phyloP scores from a whole-genome alignment of 2,888 invertebrate genomes.

The Andrena bucephala region DNA sequence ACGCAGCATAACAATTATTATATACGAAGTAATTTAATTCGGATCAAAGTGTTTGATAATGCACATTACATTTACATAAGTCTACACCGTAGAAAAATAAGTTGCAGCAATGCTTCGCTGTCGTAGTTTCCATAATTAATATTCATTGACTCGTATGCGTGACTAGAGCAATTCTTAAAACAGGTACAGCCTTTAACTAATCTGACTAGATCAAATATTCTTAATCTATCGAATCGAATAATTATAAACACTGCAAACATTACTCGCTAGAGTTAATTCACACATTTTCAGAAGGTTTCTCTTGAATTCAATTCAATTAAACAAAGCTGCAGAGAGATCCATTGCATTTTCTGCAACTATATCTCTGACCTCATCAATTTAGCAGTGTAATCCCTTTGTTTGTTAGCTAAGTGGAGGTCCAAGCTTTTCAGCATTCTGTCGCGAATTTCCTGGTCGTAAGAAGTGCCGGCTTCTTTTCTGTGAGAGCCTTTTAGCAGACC shows the following conservation, averaged over 20 bases:
- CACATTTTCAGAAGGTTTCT: background rate
- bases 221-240: background rate
- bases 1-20: background rate
- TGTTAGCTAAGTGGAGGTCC: constrained; percentile 81
- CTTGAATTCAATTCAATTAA: background rate
- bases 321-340: background rate
- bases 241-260: background rate
- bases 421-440: constrained; percentile 79
- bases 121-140: constrained; percentile 1
- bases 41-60: background rate
- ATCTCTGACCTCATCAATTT: constrained; percentile 77
- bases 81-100: constrained; percentile 55
- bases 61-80: background rate
- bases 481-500: constrained; percentile 45
- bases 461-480: constrained; percentile 12
- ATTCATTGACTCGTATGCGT: constrained; percentile 33
- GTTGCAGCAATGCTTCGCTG: background rate
- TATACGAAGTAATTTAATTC: constrained; percentile 18
- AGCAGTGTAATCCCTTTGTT: constrained; percentile 81
- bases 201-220: constrained; percentile 37
- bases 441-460: constrained; percentile 74
- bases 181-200: constrained; percentile 25
- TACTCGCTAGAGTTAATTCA: background rate
- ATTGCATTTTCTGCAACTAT: constrained; percentile 1
- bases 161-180: constrained; percentile 47